Percentiles rank a stretch among this genome's conserved stretches.
These are phyloP conservation scores for Carassius auratus DNA, from an alignment of 2,113 vertebrate species.

Conservation along the genomic window DNA sequence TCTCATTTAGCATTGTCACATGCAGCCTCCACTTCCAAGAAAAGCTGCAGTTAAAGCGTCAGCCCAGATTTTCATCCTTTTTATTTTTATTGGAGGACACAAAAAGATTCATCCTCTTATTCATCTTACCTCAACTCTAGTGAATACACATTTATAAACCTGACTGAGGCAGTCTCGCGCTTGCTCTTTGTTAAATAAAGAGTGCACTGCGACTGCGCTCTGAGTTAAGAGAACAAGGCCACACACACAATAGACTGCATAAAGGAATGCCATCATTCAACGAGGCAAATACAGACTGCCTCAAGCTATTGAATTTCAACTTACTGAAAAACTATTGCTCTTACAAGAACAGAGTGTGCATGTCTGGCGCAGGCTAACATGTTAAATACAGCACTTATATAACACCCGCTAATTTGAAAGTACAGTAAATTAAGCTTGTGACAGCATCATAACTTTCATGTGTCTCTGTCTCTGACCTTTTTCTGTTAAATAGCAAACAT, in stretches of 20 bases:
- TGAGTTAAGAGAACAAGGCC: slow-evolving; percentile 51
- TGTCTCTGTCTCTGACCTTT: background rate
- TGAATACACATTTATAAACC: slow-evolving; percentile 25
- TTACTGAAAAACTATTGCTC: slow-evolving; percentile 29
- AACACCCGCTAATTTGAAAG: background rate
- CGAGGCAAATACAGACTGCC: slow-evolving; percentile 30
- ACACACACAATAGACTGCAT: slow-evolving; percentile 49
- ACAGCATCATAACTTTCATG: background rate
- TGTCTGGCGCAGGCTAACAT: background rate
- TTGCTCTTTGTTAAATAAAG: slow-evolving; percentile 31
- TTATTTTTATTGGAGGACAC: slow-evolving; percentile 34
- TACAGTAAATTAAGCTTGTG: background rate
- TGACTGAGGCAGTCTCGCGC: slow-evolving; percentile 14
- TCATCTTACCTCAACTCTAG: slow-evolving; percentile 20
- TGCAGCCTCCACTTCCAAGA: background rate
- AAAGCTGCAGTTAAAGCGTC: slow-evolving; percentile 5
- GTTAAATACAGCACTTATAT: background rate
- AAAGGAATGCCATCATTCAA: slow-evolving; percentile 45
- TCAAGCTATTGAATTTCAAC: slow-evolving; percentile 30
- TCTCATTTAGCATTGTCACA: slow-evolving; percentile 1
- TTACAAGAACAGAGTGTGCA: slow-evolving; percentile 30
- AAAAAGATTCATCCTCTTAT: slow-evolving; percentile 23
- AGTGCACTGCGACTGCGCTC: slow-evolving; percentile 17
- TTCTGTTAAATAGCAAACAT: background rate
- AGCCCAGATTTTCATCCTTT: slow-evolving; percentile 24